A percentile compares a stretch with the other conserved stretches of the same genome.
Conservation (phyloP, 2,113 vertebrate genomes). For the Megaceryle maxima region DNA sequence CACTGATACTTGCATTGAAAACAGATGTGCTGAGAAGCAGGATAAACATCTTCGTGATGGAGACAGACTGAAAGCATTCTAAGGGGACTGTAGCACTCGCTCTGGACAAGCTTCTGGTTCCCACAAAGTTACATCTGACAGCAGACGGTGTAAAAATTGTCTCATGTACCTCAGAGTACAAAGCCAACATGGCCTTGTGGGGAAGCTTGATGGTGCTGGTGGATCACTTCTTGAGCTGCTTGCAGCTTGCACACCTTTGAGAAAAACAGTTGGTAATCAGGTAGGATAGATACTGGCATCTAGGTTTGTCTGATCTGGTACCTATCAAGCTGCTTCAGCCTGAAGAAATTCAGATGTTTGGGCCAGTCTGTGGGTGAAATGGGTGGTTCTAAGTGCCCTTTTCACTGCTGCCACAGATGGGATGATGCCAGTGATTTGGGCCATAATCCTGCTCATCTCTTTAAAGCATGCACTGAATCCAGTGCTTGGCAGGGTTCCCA, state of each 20-base stretch:
- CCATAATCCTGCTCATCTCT: not conserved
- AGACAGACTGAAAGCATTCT: not conserved
- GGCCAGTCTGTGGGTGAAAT: not conserved
- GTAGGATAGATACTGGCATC: too few species aligned
- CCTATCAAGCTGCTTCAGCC: not conserved
- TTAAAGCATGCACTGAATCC: rapidly evolving
- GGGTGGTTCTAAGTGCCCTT: not conserved
- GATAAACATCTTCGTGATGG: not conserved
- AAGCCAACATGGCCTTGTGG: not conserved
- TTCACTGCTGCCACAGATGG: not conserved
- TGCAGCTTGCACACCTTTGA: rapidly evolving
- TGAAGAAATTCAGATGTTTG: not conserved
- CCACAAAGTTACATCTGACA: not conserved
- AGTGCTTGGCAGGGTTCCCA: not conserved
- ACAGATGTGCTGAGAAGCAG: not conserved
- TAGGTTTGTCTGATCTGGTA: not conserved
- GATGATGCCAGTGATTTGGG: not conserved
- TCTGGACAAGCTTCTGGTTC: not conserved
- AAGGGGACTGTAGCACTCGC: not conserved
- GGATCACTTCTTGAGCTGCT: not conserved
- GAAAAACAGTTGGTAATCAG: not conserved
- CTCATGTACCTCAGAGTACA: not conserved
- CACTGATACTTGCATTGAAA: not conserved
- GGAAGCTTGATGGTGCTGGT: not conserved
- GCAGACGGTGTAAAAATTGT: not conserved